These are phyloP conservation scores for Spilarctia lutea DNA, from an alignment of 2,888 invertebrate species.

Conservation along the genomic window DNA sequence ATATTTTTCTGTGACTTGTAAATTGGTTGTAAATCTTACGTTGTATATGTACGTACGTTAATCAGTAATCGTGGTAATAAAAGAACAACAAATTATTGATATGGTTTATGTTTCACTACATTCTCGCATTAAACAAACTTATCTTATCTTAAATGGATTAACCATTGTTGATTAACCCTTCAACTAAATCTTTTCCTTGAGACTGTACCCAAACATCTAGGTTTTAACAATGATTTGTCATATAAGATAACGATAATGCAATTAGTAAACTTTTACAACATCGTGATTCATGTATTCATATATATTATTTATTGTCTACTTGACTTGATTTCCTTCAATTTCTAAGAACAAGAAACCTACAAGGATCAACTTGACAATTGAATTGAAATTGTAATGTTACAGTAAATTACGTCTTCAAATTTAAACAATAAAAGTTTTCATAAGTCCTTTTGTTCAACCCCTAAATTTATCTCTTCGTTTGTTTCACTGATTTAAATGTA, in stretches of 20 bases:
- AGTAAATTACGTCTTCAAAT: too few relatives aligned
- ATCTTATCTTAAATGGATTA: background rate
- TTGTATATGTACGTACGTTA: background rate
- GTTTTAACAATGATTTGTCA: background rate
- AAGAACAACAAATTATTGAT: background rate
- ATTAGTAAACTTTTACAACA: background rate
- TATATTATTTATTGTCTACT: background rate
- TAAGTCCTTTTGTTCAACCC: too few relatives aligned
- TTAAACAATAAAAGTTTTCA: too few relatives aligned
- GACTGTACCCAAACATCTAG: background rate
- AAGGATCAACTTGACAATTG: too few relatives aligned
- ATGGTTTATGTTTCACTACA: background rate
- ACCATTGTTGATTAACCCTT: background rate
- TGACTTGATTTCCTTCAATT: background rate
- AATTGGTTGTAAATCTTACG: background rate
- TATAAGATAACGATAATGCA: background rate
- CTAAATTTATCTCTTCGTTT: background rate
- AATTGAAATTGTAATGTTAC: too few relatives aligned
- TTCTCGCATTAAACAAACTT: conserved; percentile 2
- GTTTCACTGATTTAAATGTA: background rate
- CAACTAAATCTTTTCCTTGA: background rate
- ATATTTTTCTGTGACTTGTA: background rate
- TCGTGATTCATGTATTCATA: background rate
- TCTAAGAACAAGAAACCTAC: too few relatives aligned
- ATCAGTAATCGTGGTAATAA: background rate